Evolutionary conservation across 2,888 invertebrate genomes (phyloP).

Genomic region (Sesamia inferens): DNA sequence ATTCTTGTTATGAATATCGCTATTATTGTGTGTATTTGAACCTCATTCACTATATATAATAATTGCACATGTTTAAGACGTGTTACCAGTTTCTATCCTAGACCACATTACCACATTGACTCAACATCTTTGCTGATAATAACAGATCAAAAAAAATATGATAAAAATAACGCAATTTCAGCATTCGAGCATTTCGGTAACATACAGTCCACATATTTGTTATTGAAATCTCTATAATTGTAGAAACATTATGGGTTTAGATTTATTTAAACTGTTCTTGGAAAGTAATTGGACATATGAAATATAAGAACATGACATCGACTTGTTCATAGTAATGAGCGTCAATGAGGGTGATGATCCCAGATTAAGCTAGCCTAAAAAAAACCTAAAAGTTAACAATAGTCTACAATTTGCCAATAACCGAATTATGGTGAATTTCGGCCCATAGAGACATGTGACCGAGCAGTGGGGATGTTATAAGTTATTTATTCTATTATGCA

Average conservation of each 20-base stretch:
- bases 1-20: neutral
- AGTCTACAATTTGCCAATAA: neutral
- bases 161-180: neutral
- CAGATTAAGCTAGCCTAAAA: neutral
- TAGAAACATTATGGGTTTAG: neutral
- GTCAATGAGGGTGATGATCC: no score
- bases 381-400: neutral
- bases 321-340: neutral
- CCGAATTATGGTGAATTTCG: no score
- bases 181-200: neutral
- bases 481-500: no score
- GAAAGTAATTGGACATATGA: neutral
- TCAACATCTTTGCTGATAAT: neutral
- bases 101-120: neutral
- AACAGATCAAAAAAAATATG: neutral
- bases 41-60: neutral
- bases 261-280: neutral
- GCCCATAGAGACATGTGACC: no score
- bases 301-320: neutral
- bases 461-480: no score
- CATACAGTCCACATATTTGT: neutral
- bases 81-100: neutral
- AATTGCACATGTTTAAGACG: neutral
- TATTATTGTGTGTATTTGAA: neutral
- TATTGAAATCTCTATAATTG: neutral